A percentile compares a stretch with the other conserved stretches of the same genome.
These are phyloP conservation scores for Hydriomena furcata DNA, from an alignment of 2,888 invertebrate species.

Conservation along the genomic window DNA sequence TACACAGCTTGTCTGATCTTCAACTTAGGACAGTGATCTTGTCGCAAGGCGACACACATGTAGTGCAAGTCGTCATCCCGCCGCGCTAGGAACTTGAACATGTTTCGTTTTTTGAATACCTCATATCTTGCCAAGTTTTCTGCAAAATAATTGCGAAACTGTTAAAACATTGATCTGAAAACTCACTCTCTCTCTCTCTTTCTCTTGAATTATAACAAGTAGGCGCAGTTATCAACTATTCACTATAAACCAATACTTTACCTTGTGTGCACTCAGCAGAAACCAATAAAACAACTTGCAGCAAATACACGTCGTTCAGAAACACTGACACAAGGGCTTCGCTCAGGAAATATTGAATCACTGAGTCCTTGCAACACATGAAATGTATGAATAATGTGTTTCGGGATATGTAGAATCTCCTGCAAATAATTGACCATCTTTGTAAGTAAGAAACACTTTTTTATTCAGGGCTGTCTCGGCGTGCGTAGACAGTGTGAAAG, in stretches of 20 bases:
- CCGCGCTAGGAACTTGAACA: conserved; percentile 46
- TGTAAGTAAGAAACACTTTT: neutral
- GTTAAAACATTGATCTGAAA: no score
- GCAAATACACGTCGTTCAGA: conserved; percentile 66
- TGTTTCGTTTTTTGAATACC: conserved; percentile 50
- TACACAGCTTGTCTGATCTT: conserved; percentile 83
- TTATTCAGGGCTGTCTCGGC: no score
- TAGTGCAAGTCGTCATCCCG: conserved; percentile 43
- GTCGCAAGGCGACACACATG: conserved; percentile 56
- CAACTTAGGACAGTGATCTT: conserved; percentile 63
- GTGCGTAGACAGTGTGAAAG: no score
- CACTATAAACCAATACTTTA: conserved; percentile 38
- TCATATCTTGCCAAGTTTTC: conserved; percentile 46
- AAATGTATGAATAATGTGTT: conserved; percentile 85
- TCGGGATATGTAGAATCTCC: conserved; percentile 63
- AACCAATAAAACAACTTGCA: conserved; percentile 75
- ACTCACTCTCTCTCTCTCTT: no score
- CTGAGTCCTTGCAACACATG: conserved; percentile 75
- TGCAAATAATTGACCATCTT: no score
- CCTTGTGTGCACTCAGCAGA: conserved; percentile 67
- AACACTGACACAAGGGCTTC: conserved; percentile 74
- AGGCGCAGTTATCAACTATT: no score
- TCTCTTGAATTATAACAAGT: no score
- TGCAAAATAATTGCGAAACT: conserved; percentile 42
- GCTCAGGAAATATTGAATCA: conserved; percentile 57